Percentiles rank a stretch among this genome's conserved stretches.
These are phyloP conservation scores for Polyommatus iphigenia DNA, from an alignment of 2,888 invertebrate species.

Conservation along the genomic window DNA sequence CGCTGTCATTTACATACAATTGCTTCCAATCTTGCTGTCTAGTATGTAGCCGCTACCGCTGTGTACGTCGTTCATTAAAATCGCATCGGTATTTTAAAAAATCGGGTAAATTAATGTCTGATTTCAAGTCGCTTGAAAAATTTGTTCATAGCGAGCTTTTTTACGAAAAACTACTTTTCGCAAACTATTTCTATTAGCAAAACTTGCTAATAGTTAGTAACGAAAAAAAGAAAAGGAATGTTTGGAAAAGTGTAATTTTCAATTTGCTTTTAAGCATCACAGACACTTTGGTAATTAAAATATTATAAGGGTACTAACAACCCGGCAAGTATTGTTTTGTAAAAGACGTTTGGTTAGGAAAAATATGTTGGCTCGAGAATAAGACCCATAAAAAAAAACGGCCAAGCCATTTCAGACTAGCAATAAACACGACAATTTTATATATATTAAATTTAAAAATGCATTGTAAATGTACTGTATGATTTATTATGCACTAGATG, in stretches of 20 bases:
- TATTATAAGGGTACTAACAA: background rate
- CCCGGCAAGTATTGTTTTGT: background rate
- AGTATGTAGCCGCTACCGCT: no score
- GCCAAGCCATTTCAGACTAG: background rate
- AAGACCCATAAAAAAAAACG: background rate
- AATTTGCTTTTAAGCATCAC: background rate
- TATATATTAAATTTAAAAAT: no score
- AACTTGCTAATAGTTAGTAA: background rate
- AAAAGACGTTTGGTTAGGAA: background rate
- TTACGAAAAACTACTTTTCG: background rate
- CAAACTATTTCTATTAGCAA: slow-evolving; percentile 13
- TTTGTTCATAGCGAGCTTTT: background rate
- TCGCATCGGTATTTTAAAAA: no score
- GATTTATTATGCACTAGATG: no score
- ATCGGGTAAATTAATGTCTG: background rate
- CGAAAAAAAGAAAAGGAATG: background rate
- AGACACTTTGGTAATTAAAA: background rate
- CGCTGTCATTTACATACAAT: no score
- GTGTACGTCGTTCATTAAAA: no score
- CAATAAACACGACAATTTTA: background rate
- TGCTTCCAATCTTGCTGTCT: no score
- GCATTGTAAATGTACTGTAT: no score
- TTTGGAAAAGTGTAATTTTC: background rate
- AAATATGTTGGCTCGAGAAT: background rate
- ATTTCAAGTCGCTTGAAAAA: background rate